Conservation (phyloP, 2,888 invertebrate genomes). For the Hypomecis punctinalis region DNA sequence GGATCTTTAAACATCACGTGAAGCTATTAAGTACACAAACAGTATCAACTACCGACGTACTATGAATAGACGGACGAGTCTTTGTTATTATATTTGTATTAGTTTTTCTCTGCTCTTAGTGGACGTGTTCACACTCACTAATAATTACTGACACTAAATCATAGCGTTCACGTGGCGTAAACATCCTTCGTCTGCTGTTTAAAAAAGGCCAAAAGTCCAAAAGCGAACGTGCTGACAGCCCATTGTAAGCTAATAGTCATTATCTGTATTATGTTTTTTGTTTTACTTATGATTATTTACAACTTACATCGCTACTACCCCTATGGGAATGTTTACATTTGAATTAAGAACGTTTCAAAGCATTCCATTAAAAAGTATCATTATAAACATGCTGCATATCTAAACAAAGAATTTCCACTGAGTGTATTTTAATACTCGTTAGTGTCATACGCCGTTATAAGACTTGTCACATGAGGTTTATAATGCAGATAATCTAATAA, state of each 20-base stretch:
- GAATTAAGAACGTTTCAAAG: conserved; percentile 5
- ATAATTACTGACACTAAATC: conserved; percentile 82
- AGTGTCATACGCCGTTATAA: conserved; percentile 28
- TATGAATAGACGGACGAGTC: conserved; percentile 71
- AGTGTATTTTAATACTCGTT: conserved; percentile 22
- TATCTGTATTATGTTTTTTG: conserved; percentile 71
- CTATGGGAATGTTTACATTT: conserved; percentile 78
- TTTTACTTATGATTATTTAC: conserved; percentile 70
- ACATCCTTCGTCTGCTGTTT: conserved; percentile 74
- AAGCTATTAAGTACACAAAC: conserved; percentile 64
- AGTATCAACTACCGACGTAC: conserved; percentile 59
- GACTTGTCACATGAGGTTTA: conserved; percentile 20
- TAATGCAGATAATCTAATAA: conserved; percentile 19
- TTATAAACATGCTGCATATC: conserved; percentile 1
- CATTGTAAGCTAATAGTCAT: conserved; percentile 79
- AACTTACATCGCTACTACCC: conserved; percentile 60
- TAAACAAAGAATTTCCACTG: conserved; percentile 4
- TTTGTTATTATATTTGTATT: conserved; percentile 81
- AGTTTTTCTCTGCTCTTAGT: conserved; percentile 76
- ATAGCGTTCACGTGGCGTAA: conserved; percentile 79
- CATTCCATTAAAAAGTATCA: background rate
- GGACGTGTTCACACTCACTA: conserved; percentile 80
- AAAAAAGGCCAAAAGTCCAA: conserved; percentile 69
- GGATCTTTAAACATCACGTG: conserved; percentile 56
- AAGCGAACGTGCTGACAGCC: conserved; percentile 76